Evolutionary conservation across 2,113 vertebrate genomes (phyloP), one percentile per base, ranked within the genome.

Genomic region (Eretmochelys imbricata): DNA sequence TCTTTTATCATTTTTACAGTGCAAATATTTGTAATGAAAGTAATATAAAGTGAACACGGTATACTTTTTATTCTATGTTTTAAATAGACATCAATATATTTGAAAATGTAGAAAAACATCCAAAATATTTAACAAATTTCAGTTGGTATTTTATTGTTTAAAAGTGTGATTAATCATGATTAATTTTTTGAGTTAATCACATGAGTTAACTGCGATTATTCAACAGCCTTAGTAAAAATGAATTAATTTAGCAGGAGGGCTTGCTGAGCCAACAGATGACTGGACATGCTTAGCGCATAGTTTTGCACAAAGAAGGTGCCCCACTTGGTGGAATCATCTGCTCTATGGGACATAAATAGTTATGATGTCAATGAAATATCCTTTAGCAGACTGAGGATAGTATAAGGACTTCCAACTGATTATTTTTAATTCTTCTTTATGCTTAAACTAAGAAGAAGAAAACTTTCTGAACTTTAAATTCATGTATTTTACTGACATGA

Each of bases 381-480:
- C 5, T 9, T 80, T 88, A 49, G 55, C 0, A 11, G 35, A 91
- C 3, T 81, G 57, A 51, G 69, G 42, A 49, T 48, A 25, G 2
- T 17, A 89, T 5, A 53, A 88, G 11, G 3, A 3, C 5, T 76
- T 93, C 31, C 24, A 82, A 79, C 29, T 55, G 6, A 72, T 35
- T 86, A 35, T 8, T 89, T 90, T 85, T 93, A 89, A 80, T 12
- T 69, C 27, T 82, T 12, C 93, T 48, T 48, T 57, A 65, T 57
- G 17, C 62, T 27, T 48, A 78, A 42, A 42, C 8, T 54, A 51
- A 17, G 31, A 38, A 20, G 1, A 25, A 22, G 12, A 53, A 92
- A 88, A 88, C 89, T 86, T 6, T 10, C 12, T 46, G 89, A 96
- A 80, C 13, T 94, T 95, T 87, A 79, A 22, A 80, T 82, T 76